phyloP scores from a whole-genome alignment of 92 coral and sea anemone species.

The Actinostola sp. region DNA sequence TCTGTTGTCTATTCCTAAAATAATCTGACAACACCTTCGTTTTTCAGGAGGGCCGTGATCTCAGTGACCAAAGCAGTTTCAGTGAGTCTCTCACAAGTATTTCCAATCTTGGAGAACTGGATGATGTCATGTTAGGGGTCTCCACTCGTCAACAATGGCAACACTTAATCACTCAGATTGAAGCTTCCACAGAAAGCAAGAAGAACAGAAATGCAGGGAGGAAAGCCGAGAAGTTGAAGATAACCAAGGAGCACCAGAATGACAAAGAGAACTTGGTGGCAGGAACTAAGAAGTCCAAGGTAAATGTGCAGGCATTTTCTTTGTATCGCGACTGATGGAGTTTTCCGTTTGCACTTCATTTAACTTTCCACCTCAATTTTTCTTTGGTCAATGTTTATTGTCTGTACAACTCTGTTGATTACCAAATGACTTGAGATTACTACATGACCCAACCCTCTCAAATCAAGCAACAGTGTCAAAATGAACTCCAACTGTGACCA shows the following conservation, averaged over 20 bases:
- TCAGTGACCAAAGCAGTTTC: constrained; percentile 73
- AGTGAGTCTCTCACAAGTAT: constrained; percentile 78
- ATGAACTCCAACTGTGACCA: too few species aligned
- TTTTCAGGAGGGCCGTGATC: constrained; percentile 80
- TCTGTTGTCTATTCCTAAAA: not conserved
- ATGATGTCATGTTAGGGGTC: constrained; percentile 88
- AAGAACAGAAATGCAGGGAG: constrained; percentile 24
- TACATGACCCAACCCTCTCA: too few species aligned
- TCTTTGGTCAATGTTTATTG: too few species aligned
- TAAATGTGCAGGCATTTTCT: too few species aligned
- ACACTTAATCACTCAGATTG: constrained; percentile 86
- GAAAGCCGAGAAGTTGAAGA: constrained; percentile 20
- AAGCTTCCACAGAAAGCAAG: constrained; percentile 75
- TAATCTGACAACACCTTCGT: not conserved
- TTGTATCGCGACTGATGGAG: too few species aligned
- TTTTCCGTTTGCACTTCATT: too few species aligned
- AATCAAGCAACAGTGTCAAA: too few species aligned
- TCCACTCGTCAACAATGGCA: constrained; percentile 97
- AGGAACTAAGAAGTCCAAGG: constrained; percentile 9
- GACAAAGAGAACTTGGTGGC: constrained; percentile 31
- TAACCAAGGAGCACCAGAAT: constrained; percentile 26
- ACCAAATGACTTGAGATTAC: too few species aligned
- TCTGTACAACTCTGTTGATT: too few species aligned
- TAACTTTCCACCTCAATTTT: too few species aligned
- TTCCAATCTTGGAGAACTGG: constrained; percentile 83